phyloP scores from a whole-genome alignment of 2,113 vertebrate genomes.

The Terrapene triunguis region DNA sequence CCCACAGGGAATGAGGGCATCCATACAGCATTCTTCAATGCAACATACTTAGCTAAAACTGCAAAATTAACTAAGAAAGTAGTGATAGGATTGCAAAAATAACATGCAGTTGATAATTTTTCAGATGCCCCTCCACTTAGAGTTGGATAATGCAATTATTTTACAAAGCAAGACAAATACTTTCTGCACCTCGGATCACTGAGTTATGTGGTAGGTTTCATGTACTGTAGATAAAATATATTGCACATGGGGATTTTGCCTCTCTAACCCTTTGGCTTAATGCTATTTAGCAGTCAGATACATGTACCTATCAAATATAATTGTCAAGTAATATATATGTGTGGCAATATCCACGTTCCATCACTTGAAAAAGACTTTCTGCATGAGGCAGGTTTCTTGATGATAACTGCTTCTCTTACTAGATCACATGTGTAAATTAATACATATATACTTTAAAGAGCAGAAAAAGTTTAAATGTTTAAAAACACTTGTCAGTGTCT shows the following conservation, averaged over 20 bases:
- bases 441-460: background rate
- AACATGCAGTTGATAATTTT: background rate
- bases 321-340: background rate
- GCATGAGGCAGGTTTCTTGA: too few relatives aligned
- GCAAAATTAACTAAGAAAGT: background rate
- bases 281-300: background rate
- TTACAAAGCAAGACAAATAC: background rate
- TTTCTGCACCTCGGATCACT: background rate
- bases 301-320: background rate
- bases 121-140: background rate
- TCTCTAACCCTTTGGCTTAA: background rate
- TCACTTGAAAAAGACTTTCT: too few relatives aligned
- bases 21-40: background rate
- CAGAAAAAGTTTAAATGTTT: background rate
- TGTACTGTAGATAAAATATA: background rate
- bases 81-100: background rate
- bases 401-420: too few relatives aligned
- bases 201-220: background rate
- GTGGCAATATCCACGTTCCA: background rate
- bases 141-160: background rate
- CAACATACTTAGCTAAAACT: background rate
- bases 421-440: background rate
- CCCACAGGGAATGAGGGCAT: fast-evolving
- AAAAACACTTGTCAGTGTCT: background rate
- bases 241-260: background rate